Percentiles rank a stretch among this genome's conserved stretches.
phyloP scores from a whole-genome alignment of 1,140 invertebrate genomes.

The Teleopsis dalmanni region DNA sequence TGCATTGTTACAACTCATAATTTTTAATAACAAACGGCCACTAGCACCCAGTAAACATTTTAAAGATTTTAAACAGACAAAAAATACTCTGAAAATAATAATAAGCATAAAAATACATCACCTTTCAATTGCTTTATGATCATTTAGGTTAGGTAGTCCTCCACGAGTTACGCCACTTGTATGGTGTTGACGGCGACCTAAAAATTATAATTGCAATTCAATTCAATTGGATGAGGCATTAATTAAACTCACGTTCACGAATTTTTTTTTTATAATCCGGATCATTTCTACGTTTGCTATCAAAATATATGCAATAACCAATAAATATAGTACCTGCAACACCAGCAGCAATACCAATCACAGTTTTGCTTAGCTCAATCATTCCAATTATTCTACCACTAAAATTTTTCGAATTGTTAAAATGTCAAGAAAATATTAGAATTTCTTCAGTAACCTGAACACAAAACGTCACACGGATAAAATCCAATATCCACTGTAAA shows the following conservation, averaged over 20 bases:
- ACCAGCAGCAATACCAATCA: conserved; percentile 70
- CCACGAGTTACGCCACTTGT: conserved; percentile 27
- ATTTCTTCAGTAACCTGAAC: no score
- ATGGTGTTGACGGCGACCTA: conserved; percentile 34
- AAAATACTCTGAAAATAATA: background rate
- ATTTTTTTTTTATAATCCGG: conserved; percentile 94
- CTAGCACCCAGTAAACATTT: no score
- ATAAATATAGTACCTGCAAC: conserved; percentile 82
- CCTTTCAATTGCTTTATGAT: conserved; percentile 85
- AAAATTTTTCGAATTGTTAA: no score
- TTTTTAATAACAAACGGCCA: no score
- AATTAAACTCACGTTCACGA: conserved; percentile 67
- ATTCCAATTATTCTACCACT: conserved; percentile 15
- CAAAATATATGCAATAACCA: conserved; percentile 97
- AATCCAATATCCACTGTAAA: no score
- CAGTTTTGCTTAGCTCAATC: conserved; percentile 40
- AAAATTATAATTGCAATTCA: conserved; percentile 13
- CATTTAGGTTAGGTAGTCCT: conserved; percentile 74
- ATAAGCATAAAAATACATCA: conserved; percentile 50
- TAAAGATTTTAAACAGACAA: background rate
- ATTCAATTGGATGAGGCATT: background rate
- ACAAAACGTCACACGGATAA: no score
- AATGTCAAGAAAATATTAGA: no score
- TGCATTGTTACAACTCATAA: no score
- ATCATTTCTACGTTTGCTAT: conserved; percentile 83